A percentile compares a stretch with the other conserved stretches of the same genome.
Evolutionary conservation across 2,797 vertebrate species (phyloP).

Genomic region (Heteromormyrus szaboi): DNA sequence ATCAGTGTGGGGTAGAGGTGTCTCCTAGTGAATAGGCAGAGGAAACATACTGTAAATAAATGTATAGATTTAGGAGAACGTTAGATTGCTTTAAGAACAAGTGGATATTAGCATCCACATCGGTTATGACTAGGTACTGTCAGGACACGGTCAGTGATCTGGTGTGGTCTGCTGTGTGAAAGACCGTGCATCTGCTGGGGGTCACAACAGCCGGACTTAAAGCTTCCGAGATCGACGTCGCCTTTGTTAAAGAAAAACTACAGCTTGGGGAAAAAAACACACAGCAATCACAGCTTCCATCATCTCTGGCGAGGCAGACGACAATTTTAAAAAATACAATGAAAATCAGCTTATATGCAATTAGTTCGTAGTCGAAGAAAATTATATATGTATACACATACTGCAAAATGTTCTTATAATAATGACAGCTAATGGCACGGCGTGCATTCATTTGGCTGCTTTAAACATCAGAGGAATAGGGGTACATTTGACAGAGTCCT

Average conservation of each 20-base stretch:
- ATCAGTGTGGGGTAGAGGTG: conserved; percentile 28
- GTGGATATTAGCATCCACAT: conserved; percentile 36
- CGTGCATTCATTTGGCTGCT: not conserved
- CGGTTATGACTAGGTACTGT: conserved; percentile 4
- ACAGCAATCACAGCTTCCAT: not conserved
- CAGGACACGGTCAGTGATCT: not conserved
- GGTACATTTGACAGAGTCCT: not conserved
- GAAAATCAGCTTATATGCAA: not conserved
- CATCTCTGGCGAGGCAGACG: not conserved
- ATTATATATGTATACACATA: not conserved
- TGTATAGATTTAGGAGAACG: conserved; percentile 62
- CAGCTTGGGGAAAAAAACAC: not conserved
- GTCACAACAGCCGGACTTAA: not conserved
- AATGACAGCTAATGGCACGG: not conserved
- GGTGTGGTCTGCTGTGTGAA: not conserved
- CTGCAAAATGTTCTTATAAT: not conserved
- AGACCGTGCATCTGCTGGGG: not conserved
- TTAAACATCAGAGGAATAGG: not conserved
- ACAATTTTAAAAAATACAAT: not conserved
- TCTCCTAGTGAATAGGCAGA: conserved; percentile 32
- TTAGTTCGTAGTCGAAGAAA: conserved; percentile 1
- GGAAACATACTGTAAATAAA: conserved; percentile 60
- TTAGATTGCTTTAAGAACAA: conserved; percentile 47
- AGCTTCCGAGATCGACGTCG: not conserved
- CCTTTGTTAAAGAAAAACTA: not conserved